Conservation (phyloP, 2,888 invertebrate species). For the Buathra laborator region DNA sequence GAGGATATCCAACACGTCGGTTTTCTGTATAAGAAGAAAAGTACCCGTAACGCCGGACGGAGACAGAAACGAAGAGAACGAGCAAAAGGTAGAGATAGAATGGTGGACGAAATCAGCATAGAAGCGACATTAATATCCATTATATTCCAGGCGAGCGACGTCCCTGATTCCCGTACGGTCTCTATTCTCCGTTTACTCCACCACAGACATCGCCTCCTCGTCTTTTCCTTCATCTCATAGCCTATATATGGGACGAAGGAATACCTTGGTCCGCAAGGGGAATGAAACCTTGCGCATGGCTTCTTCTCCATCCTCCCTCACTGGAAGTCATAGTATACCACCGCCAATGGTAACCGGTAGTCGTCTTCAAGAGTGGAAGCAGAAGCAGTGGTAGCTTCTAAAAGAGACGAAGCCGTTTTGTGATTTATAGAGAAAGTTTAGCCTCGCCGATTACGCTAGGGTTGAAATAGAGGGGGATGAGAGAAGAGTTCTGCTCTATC, state of each 20-base stretch:
- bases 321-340: conserved; percentile 58
- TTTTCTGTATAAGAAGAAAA: conserved; percentile 16
- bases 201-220: conserved; percentile 43
- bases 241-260: conserved; percentile 17
- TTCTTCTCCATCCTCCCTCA: conserved; percentile 23
- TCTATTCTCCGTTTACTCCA: conserved; percentile 59
- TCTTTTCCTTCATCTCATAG: conserved; percentile 47
- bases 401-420: conserved; percentile 72
- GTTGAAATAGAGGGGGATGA: conserved; percentile 21
- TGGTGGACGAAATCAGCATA: conserved; percentile 74
- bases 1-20: conserved; percentile 17
- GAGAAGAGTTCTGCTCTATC: conserved; percentile 27
- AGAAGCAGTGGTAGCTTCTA: conserved; percentile 48
- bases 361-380: conserved; percentile 57
- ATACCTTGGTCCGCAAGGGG: conserved; percentile 22
- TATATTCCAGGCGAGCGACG: conserved; percentile 73
- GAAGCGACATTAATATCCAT: conserved; percentile 80
- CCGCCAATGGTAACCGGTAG: conserved; percentile 63
- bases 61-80: conserved; percentile 49
- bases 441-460: conserved; percentile 75
- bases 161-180: conserved; percentile 68
- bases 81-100: conserved; percentile 57
- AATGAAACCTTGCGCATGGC: conserved; percentile 49
- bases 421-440: conserved; percentile 81
- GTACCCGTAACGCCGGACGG: conserved; percentile 13